Percentiles rank a stretch among this genome's conserved stretches.
phyloP scores from a whole-genome alignment of 2,888 invertebrate species.

The Agrotis segetum region DNA sequence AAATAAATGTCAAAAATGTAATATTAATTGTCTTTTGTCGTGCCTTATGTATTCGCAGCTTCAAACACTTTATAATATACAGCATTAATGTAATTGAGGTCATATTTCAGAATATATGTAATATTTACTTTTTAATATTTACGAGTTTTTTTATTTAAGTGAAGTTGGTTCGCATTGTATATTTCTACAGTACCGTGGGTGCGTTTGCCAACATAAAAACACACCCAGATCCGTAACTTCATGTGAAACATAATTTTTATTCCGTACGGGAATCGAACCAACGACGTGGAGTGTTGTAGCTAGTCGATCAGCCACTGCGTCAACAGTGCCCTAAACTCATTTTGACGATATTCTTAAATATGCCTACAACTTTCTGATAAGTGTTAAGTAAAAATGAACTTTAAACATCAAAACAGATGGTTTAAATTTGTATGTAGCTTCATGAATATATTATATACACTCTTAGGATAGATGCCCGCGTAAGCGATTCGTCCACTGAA shows the following conservation, averaged over 20 bases:
- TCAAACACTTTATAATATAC: conserved; percentile 31
- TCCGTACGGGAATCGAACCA: no score
- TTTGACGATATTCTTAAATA: not conserved
- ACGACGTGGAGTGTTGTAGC: no score
- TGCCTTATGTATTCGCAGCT: conserved; percentile 69
- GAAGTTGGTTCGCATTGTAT: no score
- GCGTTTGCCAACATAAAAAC: no score
- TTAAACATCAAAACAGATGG: conserved; percentile 39
- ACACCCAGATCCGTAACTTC: no score
- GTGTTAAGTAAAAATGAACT: conserved; percentile 24
- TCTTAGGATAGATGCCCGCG: conserved; percentile 77
- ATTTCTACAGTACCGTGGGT: no score
- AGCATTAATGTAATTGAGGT: not conserved
- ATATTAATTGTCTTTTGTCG: conserved; percentile 41
- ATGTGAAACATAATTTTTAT: no score
- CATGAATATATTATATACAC: conserved; percentile 50
- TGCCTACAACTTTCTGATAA: not conserved
- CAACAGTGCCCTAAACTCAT: no score
- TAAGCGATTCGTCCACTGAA: conserved; percentile 88
- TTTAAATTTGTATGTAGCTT: conserved; percentile 32
- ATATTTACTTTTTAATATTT: no score
- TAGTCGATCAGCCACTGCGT: no score
- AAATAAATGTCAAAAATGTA: conserved; percentile 21
- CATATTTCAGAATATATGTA: not conserved
- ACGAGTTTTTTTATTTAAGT: no score